Base-by-base conservation (phyloP, 2,113 vertebrate species). In the Nannobrachium achirus region DNA sequence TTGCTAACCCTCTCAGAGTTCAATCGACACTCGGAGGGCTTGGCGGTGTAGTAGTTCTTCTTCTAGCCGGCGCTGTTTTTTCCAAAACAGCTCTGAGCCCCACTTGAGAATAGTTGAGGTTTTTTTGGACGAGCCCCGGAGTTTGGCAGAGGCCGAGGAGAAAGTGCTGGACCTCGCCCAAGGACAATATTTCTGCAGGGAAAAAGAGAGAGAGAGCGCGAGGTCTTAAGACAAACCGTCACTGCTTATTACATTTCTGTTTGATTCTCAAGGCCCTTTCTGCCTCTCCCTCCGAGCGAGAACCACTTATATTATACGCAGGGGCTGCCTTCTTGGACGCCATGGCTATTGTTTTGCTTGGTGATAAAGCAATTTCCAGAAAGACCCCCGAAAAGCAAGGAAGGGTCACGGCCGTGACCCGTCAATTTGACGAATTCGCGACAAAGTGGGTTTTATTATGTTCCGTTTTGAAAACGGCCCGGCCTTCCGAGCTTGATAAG, bases 111-210 rank as follows among this genome's bases (percentile, higher is more conserved):
- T 87, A 81, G 75, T 83, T 76, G 76, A 80, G 86, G 81, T 79
- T 33, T 33, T 33, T 33, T 86, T 89, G 76, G 77, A 88, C 57
- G 74, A 74, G 72, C 73, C 25, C n/a, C 71, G 56, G 80, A 68
- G 72, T 89, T 83, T 91, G 89, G 86, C 88, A 87, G 51, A 52
- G 69, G 52, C 63, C 58, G 51, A 55, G 38, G 52, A 76, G 62
- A 85, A 76, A 82, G 68, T 33, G 68, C 63, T 91, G 88, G 88
- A 88, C 6, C 8, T 15, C 51, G 50, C 41, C 90, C 92, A 92
- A 88, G 77, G 66, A 79, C 86, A 92, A 92, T 87, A 88, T 89
- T 87, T 86, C 79, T 80, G 75, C 8, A 41, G 9, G 40, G n/a
- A 40, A 56, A 56, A 20, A 8, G 14, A 49, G 14, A 49, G 11